Evolutionary conservation across 2,888 invertebrate species (phyloP), one percentile per base, ranked within the genome.

Genomic region (Coremacera marginata): DNA sequence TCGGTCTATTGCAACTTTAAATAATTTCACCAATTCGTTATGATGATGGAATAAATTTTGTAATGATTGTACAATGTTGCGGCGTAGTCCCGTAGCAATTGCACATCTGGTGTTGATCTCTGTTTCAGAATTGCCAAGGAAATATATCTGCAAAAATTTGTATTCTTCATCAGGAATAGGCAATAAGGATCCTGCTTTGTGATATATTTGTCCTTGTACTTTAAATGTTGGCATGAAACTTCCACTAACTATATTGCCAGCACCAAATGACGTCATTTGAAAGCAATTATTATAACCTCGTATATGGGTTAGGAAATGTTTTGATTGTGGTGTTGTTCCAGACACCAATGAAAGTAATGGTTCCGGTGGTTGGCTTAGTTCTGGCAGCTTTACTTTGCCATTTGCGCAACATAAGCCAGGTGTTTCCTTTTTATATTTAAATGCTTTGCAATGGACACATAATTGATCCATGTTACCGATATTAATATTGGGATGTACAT

Each of bases 121-220:
- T 16, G 19, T 19, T 57, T n/a, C n/a, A n/a, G n/a, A n/a, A n/a
- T 72, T n/a, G 14, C 71, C 72, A 51, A 74, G 74, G 37, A 79
- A 77, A 44, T 77, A 79, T 31, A 79, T 79, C 60, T 79, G 77
- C 0, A 77, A 9, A 63, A 68, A 75, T 52, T 75, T 75, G 8
- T 52, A 62, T 16, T 70, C 19, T 27, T 8, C 16, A 34, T n/a
- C 55, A 1, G 76, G 19, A 14, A 74, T 7, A 14, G 65, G 75
- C 2, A 57, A 7, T 37, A 37, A 7, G 5, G 37, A 37, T 3
- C 1, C 8, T 8, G 8, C 7, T 8, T 37, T 4, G 37, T 8
- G 8, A 37, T 37, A 31, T 31, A 31, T 31, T 31, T 31, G 31
- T 3, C 31, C 31, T 31, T 31, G 31, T n/a, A 52, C 52, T 19